Evolutionary conservation across 2,888 invertebrate species (phyloP).

Genomic region (Tetrapedia diversipes): DNA sequence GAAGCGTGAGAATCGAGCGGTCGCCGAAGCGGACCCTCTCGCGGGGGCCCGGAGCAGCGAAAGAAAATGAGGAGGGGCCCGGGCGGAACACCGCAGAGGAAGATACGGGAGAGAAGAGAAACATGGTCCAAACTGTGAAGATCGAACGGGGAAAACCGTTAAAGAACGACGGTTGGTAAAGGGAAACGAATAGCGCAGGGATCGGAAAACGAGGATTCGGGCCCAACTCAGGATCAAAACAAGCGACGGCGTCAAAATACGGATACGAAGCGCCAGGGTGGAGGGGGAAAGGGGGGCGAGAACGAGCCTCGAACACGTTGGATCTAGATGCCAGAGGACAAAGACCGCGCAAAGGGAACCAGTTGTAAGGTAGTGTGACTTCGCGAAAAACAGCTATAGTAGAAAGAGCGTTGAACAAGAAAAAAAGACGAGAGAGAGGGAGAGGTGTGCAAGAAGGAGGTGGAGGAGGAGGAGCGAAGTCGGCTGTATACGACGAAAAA

Average conservation of each 20-base stretch:
- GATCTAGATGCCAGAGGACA: slow-evolving; percentile 27
- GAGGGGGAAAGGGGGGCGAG: too few relatives aligned
- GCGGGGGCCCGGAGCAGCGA: neutral
- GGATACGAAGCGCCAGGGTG: too few relatives aligned
- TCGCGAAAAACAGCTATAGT: neutral
- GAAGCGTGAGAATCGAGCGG: slow-evolving; percentile 33
- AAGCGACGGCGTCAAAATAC: too few relatives aligned
- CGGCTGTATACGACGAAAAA: slow-evolving; percentile 10
- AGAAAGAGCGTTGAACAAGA: slow-evolving; percentile 7
- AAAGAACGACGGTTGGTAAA: too few relatives aligned
- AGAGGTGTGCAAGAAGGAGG: too few relatives aligned
- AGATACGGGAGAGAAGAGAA: neutral
- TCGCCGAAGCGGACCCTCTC: neutral
- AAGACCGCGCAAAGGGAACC: slow-evolving; percentile 12
- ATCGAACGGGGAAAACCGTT: too few relatives aligned
- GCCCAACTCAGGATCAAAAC: neutral
- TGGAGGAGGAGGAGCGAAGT: too few relatives aligned
- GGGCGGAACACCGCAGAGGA: neutral
- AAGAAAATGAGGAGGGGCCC: neutral
- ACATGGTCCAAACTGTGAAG: neutral
- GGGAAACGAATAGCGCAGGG: too few relatives aligned
- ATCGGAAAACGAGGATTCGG: neutral
- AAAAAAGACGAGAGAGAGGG: too few relatives aligned
- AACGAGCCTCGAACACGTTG: too few relatives aligned
- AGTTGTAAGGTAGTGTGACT: slow-evolving; percentile 3